Base-by-base conservation (phyloP, 2,888 invertebrate species). In the Catocala sponsa region DNA sequence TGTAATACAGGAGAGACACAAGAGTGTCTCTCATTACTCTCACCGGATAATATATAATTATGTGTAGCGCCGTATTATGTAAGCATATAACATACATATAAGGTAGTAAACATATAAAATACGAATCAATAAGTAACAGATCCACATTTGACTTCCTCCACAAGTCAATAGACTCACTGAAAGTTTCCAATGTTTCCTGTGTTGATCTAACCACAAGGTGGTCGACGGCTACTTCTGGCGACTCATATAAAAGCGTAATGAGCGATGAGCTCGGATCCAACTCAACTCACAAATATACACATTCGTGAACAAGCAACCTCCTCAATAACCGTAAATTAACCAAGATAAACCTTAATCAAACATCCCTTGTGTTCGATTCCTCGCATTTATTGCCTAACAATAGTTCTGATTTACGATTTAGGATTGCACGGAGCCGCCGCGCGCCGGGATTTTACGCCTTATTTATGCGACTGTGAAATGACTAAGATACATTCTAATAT, bases 261-360 rank as follows among this genome's bases (percentile, higher is more conserved):
- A 63, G 54, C 41, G 6, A 59, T 54, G 59, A 55, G 32, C 49
- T 51, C 56, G 25, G 43, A 38, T 54, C n/a, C 25, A 11, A 58
- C 32, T 61, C 32, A 58, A 11, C 46, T 54, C 62, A 61, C 35
- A 64, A 63, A 67, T 66, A 69, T 62, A 73, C 55, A 72, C 55
- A 68, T 67, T 79, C 67, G 58, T 55, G 62, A 74, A 73, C 70
- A 76, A 73, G 57, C 50, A 63, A 78, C 58, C 69, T 78, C 78
- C 76, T 87, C 88, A 87, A 89, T 91, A 90, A 89, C 84, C 88
- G 87, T 91, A 92, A 92, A 92, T 92, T 91, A 91, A 89, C 88
- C 83, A 82, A 90, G 91, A 92, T 93, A 93, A 92, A 91, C 89
- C 91, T 90, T 93, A 92, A 92, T 93, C 91, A 92, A 92, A 90